A percentile compares a stretch with the other conserved stretches of the same genome.
Conservation (phyloP, 92 coral and sea anemone species). For the Zoanthus gigantus region DNA sequence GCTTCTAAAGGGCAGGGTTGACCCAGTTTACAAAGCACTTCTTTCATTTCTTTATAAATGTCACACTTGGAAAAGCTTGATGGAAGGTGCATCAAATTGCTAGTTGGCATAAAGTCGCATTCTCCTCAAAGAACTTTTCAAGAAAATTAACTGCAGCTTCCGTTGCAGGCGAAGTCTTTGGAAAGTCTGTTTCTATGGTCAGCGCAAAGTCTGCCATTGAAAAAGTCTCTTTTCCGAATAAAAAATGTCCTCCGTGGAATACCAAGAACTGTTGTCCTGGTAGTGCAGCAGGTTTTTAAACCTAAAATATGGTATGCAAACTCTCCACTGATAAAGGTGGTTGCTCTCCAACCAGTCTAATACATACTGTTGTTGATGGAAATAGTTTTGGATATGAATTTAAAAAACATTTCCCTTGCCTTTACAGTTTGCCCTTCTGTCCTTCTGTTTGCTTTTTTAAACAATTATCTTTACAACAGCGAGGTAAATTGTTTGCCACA, state of each 20-base stretch:
- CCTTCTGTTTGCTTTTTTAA: neutral
- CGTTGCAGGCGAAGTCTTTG: neutral
- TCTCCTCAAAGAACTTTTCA: conserved; percentile 64
- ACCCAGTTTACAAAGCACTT: conserved; percentile 42
- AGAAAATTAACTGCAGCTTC: conserved; percentile 53
- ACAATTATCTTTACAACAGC: conserved; percentile 1
- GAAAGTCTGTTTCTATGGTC: conserved; percentile 49
- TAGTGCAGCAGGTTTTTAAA: conserved; percentile 51
- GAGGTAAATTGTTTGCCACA: neutral
- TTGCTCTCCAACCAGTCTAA: conserved; percentile 67
- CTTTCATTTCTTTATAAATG: conserved; percentile 59
- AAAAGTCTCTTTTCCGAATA: conserved; percentile 56
- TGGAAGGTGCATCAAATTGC: conserved; percentile 58
- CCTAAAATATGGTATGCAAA: conserved; percentile 57
- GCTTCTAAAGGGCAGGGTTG: conserved; percentile 35
- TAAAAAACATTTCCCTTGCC: conserved; percentile 54
- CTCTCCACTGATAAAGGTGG: conserved; percentile 54
- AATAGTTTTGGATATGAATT: conserved; percentile 45
- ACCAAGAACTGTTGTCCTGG: conserved; percentile 64
- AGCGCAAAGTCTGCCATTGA: conserved; percentile 33
- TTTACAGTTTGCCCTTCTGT: conserved; percentile 31
- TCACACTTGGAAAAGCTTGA: conserved; percentile 52
- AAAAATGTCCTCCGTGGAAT: conserved; percentile 61
- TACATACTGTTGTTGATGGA: conserved; percentile 54
- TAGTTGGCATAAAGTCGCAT: conserved; percentile 73